Percentiles rank a stretch among this genome's conserved stretches.
Evolutionary conservation across 2,113 vertebrate genomes (phyloP).

Genomic region (Macquaria ambigua): DNA sequence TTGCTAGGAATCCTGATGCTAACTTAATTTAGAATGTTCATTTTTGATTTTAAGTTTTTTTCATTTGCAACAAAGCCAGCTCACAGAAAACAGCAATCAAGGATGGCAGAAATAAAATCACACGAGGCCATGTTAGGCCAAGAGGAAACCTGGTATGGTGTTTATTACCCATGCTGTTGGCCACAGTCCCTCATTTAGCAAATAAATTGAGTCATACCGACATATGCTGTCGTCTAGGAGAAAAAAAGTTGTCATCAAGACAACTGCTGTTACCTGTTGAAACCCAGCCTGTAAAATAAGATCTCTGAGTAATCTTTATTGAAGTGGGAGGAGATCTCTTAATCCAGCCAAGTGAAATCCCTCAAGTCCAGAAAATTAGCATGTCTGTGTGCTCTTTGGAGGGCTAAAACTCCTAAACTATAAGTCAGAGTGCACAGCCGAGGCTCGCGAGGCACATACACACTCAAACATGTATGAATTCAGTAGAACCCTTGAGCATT

Average conservation of each 20-base stretch:
- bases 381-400: background rate
- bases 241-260: background rate
- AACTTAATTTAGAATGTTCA: no score
- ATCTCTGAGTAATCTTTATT: background rate
- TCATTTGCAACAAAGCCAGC: background rate
- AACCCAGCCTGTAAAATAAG: background rate
- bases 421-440: background rate
- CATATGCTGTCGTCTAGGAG: constrained; percentile 5
- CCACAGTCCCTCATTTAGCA: background rate
- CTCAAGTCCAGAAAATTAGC: background rate
- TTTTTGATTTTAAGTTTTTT: no score
- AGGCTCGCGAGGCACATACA: background rate
- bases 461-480: background rate
- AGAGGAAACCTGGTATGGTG: background rate
- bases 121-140: background rate
- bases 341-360: background rate
- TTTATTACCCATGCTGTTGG: background rate
- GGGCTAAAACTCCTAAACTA: background rate
- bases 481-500: background rate
- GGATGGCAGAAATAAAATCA: background rate
- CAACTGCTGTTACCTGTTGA: constrained; percentile 5
- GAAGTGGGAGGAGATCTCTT: background rate
- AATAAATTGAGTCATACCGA: background rate
- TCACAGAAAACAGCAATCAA: background rate
- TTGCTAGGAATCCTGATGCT: no score